Evolutionary conservation across 1,140 invertebrate species (phyloP).

Genomic region (Paraescarpia echinospica): DNA sequence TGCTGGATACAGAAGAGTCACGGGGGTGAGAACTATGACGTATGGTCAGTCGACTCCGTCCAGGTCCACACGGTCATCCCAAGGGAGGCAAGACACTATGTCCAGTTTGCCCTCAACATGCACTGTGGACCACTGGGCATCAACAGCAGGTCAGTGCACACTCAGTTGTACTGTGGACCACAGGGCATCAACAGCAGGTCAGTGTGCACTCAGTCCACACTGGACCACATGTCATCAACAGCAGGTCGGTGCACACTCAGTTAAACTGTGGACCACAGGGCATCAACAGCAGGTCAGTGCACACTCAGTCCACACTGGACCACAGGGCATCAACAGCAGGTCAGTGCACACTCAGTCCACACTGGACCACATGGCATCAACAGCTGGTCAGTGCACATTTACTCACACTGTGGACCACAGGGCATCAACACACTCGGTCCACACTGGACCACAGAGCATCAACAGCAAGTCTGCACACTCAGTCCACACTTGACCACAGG

Average conservation of each 20-base stretch:
- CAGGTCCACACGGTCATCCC: slow-evolving; percentile 37
- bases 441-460: background rate
- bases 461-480: slow-evolving; percentile 21
- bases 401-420: slow-evolving; percentile 36
- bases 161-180: slow-evolving; percentile 18
- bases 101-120: slow-evolving; percentile 51
- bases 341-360: no score
- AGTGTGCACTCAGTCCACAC: no score
- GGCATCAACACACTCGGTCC: slow-evolving; percentile 20
- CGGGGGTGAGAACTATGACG: slow-evolving; percentile 43
- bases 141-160: slow-evolving; percentile 18
- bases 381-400: background rate
- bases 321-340: no score
- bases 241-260: background rate
- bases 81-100: slow-evolving; percentile 38
- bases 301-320: slow-evolving; percentile 19
- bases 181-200: no score
- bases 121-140: slow-evolving; percentile 37
- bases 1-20: slow-evolving; percentile 45
- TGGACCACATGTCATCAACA: no score
- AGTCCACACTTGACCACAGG: slow-evolving; percentile 11
- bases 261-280: slow-evolving; percentile 36
- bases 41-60: slow-evolving; percentile 55
- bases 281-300: slow-evolving; percentile 17
- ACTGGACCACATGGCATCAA: no score